Evolutionary conservation across 2,797 vertebrate genomes (phyloP), one percentile per base, ranked within the genome.

Genomic region (Martes flavigula): DNA sequence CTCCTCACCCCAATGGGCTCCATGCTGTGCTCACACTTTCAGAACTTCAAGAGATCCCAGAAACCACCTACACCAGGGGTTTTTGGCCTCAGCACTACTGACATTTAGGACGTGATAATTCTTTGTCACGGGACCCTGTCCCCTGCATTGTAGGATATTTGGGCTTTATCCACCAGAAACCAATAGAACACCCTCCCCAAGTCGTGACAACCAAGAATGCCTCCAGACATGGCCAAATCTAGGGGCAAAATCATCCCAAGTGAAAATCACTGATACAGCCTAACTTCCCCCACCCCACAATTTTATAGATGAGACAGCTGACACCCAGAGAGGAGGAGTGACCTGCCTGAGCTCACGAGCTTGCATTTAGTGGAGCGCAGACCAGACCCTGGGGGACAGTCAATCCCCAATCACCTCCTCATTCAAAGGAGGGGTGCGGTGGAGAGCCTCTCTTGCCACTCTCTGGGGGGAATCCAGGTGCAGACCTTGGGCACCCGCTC

Each of bases 381-480:
- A 81, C 66, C 7, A 21, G n/a, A 27, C 43, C 43, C 3, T 21
- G 38, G 54, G 35, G 38, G 32, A 82, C 18, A 72, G 20, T 38
- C 30, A 18, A 11, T 60, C 60, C 68, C 54, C 21, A 38, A 2
- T 56, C 35, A 40, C 10, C 30, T 18, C 72, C 78, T 58, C 21
- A 20, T 12, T 14, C 3, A n/a, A 77, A 21, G 7, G 4, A n/a
- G 2, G 12, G 14, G 2, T 21, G 2, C 15, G 20, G 38, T 40
- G 23, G 5, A 30, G n/a, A 68, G 40, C n/a, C 43, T 13, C 17
- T 30, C 51, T 32, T 35, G 12, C 48, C 18, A 2, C 68, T 68
- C 68, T 56, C 77, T 7, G 4, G n/a, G 62, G 62, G 25, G 23
- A 56, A 35, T n/a, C 40, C 13, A 23, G 43, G 20, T 5, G 15